A percentile compares a stretch with the other conserved stretches of the same genome.
These are phyloP conservation scores for Tadarida brasiliensis DNA, from an alignment of 2,797 vertebrate species.

Conservation along the genomic window DNA sequence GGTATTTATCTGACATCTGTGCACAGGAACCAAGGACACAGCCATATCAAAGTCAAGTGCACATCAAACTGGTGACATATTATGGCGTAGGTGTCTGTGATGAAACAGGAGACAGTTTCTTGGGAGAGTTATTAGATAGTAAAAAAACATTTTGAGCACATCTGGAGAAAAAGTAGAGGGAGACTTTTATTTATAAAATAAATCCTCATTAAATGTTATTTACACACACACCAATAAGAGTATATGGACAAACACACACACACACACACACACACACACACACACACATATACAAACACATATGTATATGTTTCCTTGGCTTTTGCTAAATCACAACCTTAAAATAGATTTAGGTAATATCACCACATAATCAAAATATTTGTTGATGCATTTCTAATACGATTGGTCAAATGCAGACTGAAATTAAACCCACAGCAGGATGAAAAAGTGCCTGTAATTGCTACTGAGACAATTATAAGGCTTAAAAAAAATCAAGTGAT, in stretches of 20 bases:
- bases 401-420: constrained; percentile 22
- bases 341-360: background rate
- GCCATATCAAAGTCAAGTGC: background rate
- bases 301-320: background rate
- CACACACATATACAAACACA: background rate
- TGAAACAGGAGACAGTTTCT: background rate
- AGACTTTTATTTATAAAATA: background rate
- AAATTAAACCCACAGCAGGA: constrained; percentile 54
- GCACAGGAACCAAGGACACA: background rate
- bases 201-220: background rate
- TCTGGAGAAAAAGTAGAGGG: background rate
- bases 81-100: background rate
- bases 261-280: background rate
- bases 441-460: constrained; percentile 48
- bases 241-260: background rate
- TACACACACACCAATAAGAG: background rate
- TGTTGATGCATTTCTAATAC: constrained; percentile 48
- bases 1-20: background rate
- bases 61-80: background rate
- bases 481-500: constrained; percentile 7
- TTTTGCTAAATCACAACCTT: constrained; percentile 6
- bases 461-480: constrained; percentile 58
- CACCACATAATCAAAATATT: constrained; percentile 40
- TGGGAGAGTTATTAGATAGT: background rate
- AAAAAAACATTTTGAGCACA: background rate